Conservation (phyloP, 2,797 vertebrate genomes). For the Cheirogaleus major region DNA sequence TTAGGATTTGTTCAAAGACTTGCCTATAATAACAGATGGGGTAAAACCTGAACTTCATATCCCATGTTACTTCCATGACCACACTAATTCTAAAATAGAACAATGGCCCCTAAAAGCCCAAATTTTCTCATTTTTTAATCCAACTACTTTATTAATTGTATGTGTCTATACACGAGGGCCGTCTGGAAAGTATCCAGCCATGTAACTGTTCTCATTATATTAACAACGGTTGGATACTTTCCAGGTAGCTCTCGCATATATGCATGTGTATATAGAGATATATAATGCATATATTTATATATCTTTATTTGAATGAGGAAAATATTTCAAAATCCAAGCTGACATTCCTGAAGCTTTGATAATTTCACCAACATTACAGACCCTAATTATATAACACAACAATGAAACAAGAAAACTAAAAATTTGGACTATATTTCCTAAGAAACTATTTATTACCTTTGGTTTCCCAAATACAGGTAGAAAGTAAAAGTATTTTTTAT, state of each 20-base stretch:
- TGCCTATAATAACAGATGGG: neutral
- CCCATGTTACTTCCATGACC: neutral
- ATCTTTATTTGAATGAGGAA: conserved; percentile 30
- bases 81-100: neutral
- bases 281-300: neutral
- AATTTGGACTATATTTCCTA: neutral
- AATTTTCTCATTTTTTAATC: conserved; percentile 43
- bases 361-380: neutral
- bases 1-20: neutral
- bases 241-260: too few species aligned
- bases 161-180: neutral
- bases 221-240: too few species aligned
- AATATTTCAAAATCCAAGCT: neutral
- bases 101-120: neutral
- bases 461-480: neutral
- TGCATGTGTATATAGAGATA: neutral
- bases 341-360: neutral
- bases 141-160: neutral
- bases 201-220: too few species aligned
- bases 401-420: conserved; percentile 31
- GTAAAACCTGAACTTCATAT: conserved; percentile 9
- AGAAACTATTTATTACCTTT: neutral
- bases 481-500: conserved; percentile 22
- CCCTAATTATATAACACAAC: neutral
- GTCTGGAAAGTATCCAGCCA: too few species aligned